Percentiles rank a stretch among this genome's conserved stretches.
These are phyloP conservation scores for Drosophila pachea DNA, from an alignment of 1,140 invertebrate species.

Conservation along the genomic window DNA sequence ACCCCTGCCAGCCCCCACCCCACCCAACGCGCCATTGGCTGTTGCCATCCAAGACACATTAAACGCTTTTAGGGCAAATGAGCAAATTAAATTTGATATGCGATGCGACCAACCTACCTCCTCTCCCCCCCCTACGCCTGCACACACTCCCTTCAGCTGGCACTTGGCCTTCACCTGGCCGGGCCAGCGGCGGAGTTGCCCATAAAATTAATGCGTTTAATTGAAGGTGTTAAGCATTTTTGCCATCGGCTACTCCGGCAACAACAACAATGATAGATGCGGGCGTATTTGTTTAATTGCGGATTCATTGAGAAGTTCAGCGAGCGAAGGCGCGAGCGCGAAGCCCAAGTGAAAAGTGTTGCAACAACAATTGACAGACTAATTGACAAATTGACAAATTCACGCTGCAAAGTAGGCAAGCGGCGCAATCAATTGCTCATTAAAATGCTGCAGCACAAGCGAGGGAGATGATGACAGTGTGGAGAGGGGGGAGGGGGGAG, in stretches of 20 bases:
- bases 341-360: conserved; percentile 51
- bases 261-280: no score
- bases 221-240: conserved; percentile 72
- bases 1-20: no score
- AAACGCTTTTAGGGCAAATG: conserved; percentile 77
- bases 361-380: conserved; percentile 56
- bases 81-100: conserved; percentile 78
- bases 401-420: conserved; percentile 29
- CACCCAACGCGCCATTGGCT: no score
- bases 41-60: conserved; percentile 63
- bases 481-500: neutral
- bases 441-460: neutral
- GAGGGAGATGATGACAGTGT: no score
- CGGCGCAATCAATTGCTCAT: neutral
- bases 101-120: conserved; percentile 41
- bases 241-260: conserved; percentile 37
- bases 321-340: no score
- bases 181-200: conserved; percentile 8
- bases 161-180: no score
- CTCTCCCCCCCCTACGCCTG: no score
- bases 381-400: conserved; percentile 64
- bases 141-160: neutral
- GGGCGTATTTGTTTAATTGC: conserved; percentile 68
- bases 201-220: conserved; percentile 77
- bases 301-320: conserved; percentile 25